A percentile compares a stretch with the other conserved stretches of the same genome.
These are phyloP conservation scores for Corythaixoides concolor DNA, from an alignment of 2,113 vertebrate genomes.

Conservation along the genomic window DNA sequence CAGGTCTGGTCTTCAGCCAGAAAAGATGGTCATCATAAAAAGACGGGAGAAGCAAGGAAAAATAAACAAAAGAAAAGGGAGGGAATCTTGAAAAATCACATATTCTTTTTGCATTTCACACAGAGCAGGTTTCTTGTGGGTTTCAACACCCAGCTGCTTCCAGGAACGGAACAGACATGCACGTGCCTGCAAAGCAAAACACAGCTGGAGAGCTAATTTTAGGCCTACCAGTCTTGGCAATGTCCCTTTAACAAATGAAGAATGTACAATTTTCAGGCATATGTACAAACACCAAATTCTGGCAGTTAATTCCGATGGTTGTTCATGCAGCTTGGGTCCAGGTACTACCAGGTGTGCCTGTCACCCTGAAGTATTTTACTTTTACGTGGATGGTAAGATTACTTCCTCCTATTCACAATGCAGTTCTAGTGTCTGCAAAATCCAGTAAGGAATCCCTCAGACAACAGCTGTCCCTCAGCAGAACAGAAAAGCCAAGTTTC, in stretches of 20 bases:
- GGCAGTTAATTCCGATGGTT: not conserved
- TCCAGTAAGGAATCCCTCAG: not conserved
- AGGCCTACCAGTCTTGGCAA: slow-evolving; percentile 60
- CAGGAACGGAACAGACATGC: slow-evolving; percentile 60
- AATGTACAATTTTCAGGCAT: not conserved
- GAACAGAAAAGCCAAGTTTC: not conserved
- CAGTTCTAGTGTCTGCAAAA: not conserved
- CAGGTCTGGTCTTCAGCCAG: not conserved
- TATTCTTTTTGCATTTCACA: not conserved
- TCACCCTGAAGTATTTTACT: not conserved
- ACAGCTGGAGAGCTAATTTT: slow-evolving; percentile 73
- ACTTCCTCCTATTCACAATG: not conserved
- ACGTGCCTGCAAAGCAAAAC: slow-evolving; percentile 71
- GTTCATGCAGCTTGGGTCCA: not conserved
- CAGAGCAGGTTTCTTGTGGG: slow-evolving; percentile 35
- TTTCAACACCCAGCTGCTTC: slow-evolving; percentile 62
- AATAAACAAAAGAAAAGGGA: not conserved
- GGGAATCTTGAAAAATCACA: not conserved
- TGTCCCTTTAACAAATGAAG: slow-evolving; percentile 53
- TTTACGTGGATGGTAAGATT: not conserved
- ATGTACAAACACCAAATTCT: not conserved
- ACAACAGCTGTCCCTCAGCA: not conserved
- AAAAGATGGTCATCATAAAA: not conserved
- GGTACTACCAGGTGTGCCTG: not conserved
- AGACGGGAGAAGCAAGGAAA: not conserved